Evolutionary conservation across 2,888 invertebrate species (phyloP).

Genomic region (Pachliopta kotzebuea): DNA sequence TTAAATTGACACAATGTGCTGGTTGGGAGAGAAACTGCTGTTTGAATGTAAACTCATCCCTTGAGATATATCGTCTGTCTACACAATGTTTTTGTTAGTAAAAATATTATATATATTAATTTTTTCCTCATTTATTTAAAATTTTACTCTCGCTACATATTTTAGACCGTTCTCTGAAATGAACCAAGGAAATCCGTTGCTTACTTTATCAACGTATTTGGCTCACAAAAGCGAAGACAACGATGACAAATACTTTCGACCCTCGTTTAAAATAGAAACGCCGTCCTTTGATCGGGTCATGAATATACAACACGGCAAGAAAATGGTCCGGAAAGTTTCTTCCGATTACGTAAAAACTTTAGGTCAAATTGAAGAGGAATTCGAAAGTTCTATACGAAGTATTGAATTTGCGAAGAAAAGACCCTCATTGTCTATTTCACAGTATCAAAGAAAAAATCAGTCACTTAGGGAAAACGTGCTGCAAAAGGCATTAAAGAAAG

Average conservation of each 20-base stretch:
- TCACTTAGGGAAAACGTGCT: constrained; percentile 40
- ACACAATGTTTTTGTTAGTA: no score
- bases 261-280: constrained; percentile 36
- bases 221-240: constrained; percentile 39
- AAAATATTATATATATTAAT: constrained; percentile 5
- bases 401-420: constrained; percentile 56
- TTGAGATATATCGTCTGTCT: no score
- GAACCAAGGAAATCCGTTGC: constrained; percentile 41
- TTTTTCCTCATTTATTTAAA: neutral
- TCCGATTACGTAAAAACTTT: constrained; percentile 64
- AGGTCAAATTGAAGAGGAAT: constrained; percentile 46
- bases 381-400: constrained; percentile 50
- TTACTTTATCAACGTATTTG: constrained; percentile 43
- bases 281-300: constrained; percentile 49
- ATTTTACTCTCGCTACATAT: neutral
- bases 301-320: constrained; percentile 55
- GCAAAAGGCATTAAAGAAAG: constrained; percentile 1
- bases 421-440: constrained; percentile 52
- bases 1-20: no score
- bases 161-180: constrained; percentile 40
- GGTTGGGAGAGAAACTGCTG: no score
- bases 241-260: constrained; percentile 40
- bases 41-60: no score
- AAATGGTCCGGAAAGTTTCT: constrained; percentile 56
- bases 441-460: constrained; percentile 56